Evolutionary conservation across 1,140 invertebrate species (phyloP), one percentile per base, ranked within the genome.

Genomic region (Halesus radiatus): DNA sequence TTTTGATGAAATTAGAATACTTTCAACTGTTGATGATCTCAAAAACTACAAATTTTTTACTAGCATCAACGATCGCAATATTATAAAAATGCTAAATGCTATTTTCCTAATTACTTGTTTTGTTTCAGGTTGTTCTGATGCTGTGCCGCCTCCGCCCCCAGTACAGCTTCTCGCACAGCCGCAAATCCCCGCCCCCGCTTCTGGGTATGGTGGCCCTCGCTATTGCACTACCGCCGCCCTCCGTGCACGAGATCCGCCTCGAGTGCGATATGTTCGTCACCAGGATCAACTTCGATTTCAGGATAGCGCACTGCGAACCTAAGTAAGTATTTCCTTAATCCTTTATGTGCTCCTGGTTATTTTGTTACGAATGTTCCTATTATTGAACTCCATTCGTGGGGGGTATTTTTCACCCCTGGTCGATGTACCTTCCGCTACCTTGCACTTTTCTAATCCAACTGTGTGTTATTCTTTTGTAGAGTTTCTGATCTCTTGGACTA

Each of bases 191-290:
- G 15, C 95, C 96, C 6, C 93, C 95, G 10, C 89, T 98, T 29
- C 90, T 99, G 83, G 98, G 98, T 4, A 95, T 99, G 94, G 97
- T 99, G 37, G 97, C 95, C 0, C 85, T 99, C 78, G 98, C 98
- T 60, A 98, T 99, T 76, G 98, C 98, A 0, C 90, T 99, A 66
- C 98, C 98, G 70, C 97, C 98, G 4, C 98, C 98, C 2, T 98
- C 96, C 60, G 96, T 99, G 60, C 98, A 98, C 86, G 98, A 99
- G 91, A 97, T 99, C 74, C 92, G 97, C 74, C 91, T 99, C 76
- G 98, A 99, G 88, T 94, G 95, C 29, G 97, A 98, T 86, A 98
- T 98, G 95, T 99, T 99, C 88, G 97, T 99, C 83, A 98, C 96
- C 54, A 93, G 97, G 84, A 95, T 99, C 81, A 97, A 95, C 86